Evolutionary conservation across 2,888 invertebrate genomes (phyloP).

Genomic region (Clitarchus hookeri): DNA sequence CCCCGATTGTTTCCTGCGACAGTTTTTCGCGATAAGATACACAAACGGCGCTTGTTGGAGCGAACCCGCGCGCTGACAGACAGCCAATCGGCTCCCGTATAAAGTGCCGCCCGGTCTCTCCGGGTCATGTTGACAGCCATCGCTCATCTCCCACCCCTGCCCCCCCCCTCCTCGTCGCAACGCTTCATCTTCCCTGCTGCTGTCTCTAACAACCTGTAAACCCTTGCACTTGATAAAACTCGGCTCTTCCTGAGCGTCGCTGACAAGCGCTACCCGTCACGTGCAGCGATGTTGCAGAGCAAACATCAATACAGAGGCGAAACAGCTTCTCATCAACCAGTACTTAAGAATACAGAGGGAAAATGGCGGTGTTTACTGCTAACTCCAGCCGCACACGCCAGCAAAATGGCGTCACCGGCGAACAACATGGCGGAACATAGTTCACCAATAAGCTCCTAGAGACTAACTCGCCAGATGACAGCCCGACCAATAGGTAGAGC

Average conservation of each 20-base stretch:
- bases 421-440: too few species aligned
- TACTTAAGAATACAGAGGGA: too few species aligned
- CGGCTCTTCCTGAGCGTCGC: neutral
- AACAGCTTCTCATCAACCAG: too few species aligned
- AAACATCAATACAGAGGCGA: too few species aligned
- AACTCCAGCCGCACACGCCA: too few species aligned
- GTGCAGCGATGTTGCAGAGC: neutral
- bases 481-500: too few species aligned
- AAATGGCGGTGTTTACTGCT: too few species aligned
- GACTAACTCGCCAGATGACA: too few species aligned
- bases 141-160: neutral
- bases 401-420: too few species aligned
- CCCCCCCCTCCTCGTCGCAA: neutral
- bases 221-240: neutral
- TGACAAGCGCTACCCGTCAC: neutral
- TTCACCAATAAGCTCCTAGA: too few species aligned
- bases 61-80: neutral
- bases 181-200: too few species aligned
- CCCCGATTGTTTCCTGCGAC: neutral
- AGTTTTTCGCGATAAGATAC: constrained; percentile 11
- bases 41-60: neutral
- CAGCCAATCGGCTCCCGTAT: neutral
- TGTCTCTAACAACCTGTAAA: too few species aligned
- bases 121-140: neutral
- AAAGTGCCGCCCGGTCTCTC: neutral